Evolutionary conservation across 37 sponge, comb jelly and placozoan species (phyloP), one percentile per base, ranked within the genome.

Genomic region (Beroe ovata): DNA sequence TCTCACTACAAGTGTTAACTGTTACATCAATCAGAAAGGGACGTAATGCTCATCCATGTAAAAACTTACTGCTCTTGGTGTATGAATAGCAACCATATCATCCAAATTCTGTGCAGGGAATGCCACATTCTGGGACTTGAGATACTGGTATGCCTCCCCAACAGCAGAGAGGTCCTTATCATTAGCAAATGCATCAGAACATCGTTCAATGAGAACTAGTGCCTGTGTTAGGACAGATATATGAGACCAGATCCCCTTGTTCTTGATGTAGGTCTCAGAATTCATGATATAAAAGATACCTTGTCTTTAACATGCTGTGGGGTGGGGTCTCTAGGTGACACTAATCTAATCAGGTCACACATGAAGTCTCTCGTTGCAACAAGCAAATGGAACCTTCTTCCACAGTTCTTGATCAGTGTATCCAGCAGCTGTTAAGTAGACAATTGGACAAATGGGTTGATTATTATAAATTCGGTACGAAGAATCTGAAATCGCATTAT

Each of bases 331-430:
- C 63, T 6, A 6, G 63, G 63, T n/a, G 63, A 62, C 4, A 62
- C 63, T 28, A 72, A 29, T 8, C 63, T 23, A 29, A 90, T 72
- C 23, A 97, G 42, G 29, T 97, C 96, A 16, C 36, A 8, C 34
- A 97, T 89, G 88, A 97, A 97, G 11, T 97, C 99, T 60, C 90
- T 94, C 62, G 93, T 92, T 29, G 95, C 94, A 64, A 97, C 91
- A 26, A 91, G 90, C 18, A 60, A 20, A 60, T 97, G 99, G 72
- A 97, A 97, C 18, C 96, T 89, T 19, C 92, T 37, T 18, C 95
- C 95, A 91, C 99, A 95, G 89, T 97, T 97, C 91, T 97, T 97
- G 30, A 95, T 93, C 90, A 94, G 93, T 0, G 94, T 96, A 72
- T 96, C 97, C 69, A 96, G 71, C 16, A 96, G 91, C 93, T 92